Conservation (phyloP, 1,140 invertebrate genomes). For the Agrypnia vestita region DNA sequence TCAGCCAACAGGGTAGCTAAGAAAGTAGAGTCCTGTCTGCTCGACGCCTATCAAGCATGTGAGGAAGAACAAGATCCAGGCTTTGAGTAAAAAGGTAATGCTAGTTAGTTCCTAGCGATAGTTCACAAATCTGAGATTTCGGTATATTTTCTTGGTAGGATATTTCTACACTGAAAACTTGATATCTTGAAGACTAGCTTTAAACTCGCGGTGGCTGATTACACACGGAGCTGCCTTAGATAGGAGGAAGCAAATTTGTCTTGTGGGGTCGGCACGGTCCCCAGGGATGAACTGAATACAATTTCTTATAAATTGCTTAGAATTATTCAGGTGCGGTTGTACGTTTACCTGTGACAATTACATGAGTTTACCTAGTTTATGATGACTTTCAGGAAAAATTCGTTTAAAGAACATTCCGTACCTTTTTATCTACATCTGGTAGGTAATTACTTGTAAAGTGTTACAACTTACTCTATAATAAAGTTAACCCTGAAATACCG, state of each 20-base stretch:
- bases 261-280: conserved; percentile 39
- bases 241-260: conserved; percentile 54
- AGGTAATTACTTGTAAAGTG: no score
- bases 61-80: background rate
- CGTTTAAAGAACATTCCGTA: no score
- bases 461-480: no score
- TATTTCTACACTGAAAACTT: background rate
- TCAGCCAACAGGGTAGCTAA: background rate
- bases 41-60: background rate
- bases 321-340: background rate
- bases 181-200: background rate
- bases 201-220: conserved; percentile 49
- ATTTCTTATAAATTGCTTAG: conserved; percentile 34
- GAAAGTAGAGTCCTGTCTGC: conserved; percentile 6
- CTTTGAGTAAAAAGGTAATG: background rate
- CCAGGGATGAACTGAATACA: conserved; percentile 31
- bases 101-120: no score
- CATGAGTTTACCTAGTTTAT: no score
- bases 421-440: no score
- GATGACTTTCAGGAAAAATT: no score
- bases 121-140: background rate
- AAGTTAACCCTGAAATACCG: no score
- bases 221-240: conserved; percentile 28
- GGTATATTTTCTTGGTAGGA: background rate
- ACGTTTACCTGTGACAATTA: background rate